phyloP scores from a whole-genome alignment of 2,113 vertebrate genomes.

The Hydropotes inermis region DNA sequence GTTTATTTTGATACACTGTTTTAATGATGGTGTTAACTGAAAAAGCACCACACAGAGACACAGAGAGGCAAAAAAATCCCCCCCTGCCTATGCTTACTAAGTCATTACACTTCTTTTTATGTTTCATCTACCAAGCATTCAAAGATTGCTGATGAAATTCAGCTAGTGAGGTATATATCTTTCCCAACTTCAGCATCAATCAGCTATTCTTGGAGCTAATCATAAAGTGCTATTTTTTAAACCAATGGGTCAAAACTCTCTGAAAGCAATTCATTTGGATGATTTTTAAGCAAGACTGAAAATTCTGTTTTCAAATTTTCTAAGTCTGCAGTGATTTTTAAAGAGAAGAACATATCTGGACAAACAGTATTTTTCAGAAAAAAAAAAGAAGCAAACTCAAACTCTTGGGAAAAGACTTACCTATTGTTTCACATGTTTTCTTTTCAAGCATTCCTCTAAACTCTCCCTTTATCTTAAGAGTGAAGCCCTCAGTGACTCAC shows the following conservation, averaged over 20 bases:
- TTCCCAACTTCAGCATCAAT: neutral
- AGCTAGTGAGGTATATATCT: neutral
- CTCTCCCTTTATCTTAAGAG: neutral
- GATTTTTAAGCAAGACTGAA: neutral
- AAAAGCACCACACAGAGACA: neutral
- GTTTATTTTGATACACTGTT: neutral
- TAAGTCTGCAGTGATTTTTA: neutral
- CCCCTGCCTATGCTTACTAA: neutral
- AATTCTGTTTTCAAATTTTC: neutral
- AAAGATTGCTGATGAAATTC: neutral
- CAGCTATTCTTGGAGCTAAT: neutral
- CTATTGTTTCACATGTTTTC: neutral
- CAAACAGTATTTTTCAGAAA: neutral
- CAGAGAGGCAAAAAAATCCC: neutral
- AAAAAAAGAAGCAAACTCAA: neutral
- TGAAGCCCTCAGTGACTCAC: neutral
- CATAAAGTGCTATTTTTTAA: neutral
- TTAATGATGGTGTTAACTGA: neutral
- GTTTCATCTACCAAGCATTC: neutral
- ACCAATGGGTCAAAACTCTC: neutral
- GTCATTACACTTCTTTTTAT: neutral
- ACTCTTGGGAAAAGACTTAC: neutral
- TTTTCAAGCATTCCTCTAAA: neutral
- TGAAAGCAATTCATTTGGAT: conserved; percentile 7
- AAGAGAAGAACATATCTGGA: neutral